phyloP scores from a whole-genome alignment of 2,888 invertebrate species.

The Clunio marinus region DNA sequence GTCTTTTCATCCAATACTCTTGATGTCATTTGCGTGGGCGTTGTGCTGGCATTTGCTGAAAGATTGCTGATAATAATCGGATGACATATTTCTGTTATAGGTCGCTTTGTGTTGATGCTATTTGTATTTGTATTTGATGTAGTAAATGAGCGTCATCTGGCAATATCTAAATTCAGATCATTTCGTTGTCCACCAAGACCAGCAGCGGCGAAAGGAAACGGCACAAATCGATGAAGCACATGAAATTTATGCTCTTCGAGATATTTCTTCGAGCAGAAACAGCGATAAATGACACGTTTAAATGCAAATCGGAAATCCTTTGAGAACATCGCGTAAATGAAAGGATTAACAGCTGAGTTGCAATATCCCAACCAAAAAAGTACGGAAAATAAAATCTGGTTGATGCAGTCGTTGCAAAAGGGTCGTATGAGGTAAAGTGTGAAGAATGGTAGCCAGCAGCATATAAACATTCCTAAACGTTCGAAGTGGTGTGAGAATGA shows the following conservation, averaged over 20 bases:
- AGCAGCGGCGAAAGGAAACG: slow-evolving; percentile 34
- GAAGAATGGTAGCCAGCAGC: slow-evolving; percentile 97
- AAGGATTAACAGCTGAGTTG: slow-evolving; percentile 92
- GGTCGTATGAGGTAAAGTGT: slow-evolving; percentile 89
- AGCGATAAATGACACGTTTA: slow-evolving; percentile 84
- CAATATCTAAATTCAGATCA: slow-evolving; percentile 28
- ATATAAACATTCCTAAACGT: slow-evolving; percentile 64
- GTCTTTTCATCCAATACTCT: neutral
- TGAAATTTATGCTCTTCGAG: slow-evolving; percentile 35
- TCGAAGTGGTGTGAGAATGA: neutral
- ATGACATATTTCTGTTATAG: slow-evolving; percentile 31
- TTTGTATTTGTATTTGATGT: slow-evolving; percentile 11
- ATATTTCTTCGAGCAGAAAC: slow-evolving; percentile 58
- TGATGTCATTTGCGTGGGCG: neutral
- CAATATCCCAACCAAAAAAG: slow-evolving; percentile 97
- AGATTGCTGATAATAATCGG: slow-evolving; percentile 27
- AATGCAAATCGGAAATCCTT: slow-evolving; percentile 93
- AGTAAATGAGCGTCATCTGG: slow-evolving; percentile 35
- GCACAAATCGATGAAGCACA: slow-evolving; percentile 35
- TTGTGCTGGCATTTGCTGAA: slow-evolving; percentile 4
- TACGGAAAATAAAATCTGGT: slow-evolving; percentile 79
- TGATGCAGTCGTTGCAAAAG: slow-evolving; percentile 80
- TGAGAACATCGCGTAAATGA: slow-evolving; percentile 91
- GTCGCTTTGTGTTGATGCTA: slow-evolving; percentile 18
- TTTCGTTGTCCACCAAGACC: slow-evolving; percentile 12